Base-by-base conservation (phyloP, 2,888 invertebrate species). In the Pristionchus entomophagus region DNA sequence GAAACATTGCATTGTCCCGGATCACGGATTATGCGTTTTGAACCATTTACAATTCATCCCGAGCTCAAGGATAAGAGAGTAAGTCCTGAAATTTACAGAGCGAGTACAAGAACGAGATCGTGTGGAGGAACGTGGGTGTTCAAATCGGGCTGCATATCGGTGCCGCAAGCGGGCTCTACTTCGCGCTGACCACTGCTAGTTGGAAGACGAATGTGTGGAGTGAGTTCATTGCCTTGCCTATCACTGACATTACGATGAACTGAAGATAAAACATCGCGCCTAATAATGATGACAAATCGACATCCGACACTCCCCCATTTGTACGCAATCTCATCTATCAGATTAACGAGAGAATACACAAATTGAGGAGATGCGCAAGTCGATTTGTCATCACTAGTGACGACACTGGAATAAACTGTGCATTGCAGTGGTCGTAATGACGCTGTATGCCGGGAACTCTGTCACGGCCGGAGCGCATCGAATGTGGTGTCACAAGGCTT, bases 401-500 rank as follows among this genome's bases (percentile, higher is more conserved):
- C n/a, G n/a, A n/a, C n/a, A n/a, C n/a, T n/a, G n/a, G n/a, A n/a
- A n/a, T n/a, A n/a, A n/a, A n/a, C n/a, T n/a, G n/a, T n/a, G n/a
- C n/a, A n/a, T 41, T 83, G 10, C 62, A 83, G 83, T 83, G 83
- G 6, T 83, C 22, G 38, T 22, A 1, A 59, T 83, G 14, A 56
- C 53, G 0, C 53, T 51, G 41, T 83, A 62, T 62, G 59, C 83
- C 2, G 45, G 49, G 3, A 83, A 45, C 29, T 38, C n/a, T 4
- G 35, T 83, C 1, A 83, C 83, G 4, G 83, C 59, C 0, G 83
- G 83, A 2, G 83, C 83, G 17, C 83, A 83, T 45, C 38, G 83
- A n/a, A 10, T 83, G 29, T 83, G 83, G 83, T 38, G 38, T 6
- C 83, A 83, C 62, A 83, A 83, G 45, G 83, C 83, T n/a, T 83